Evolutionary conservation across 2,797 vertebrate genomes (phyloP).

Genomic region (Acrossocheilus wenchowensis): DNA sequence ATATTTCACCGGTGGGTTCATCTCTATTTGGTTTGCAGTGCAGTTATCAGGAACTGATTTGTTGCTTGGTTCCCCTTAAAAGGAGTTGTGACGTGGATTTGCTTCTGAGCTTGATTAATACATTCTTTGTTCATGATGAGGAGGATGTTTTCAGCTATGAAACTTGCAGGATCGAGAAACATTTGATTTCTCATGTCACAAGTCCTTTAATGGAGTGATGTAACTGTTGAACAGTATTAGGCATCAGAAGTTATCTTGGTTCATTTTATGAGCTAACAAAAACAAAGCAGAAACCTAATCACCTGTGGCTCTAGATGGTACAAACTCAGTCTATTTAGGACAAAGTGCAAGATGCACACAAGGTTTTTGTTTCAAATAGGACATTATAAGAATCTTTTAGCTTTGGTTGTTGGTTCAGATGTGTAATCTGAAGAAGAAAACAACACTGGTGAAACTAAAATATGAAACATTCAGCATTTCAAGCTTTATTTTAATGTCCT

Average conservation of each 20-base stretch:
- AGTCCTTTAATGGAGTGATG: background rate
- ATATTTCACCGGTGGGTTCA: background rate
- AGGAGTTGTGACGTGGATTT: background rate
- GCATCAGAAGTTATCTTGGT: background rate
- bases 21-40: background rate
- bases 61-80: background rate
- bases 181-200: background rate
- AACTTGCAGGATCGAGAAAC: background rate
- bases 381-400: background rate
- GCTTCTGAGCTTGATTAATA: no score
- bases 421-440: background rate
- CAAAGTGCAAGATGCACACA: background rate
- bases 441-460: background rate
- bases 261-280: background rate
- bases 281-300: background rate
- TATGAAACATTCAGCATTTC: background rate
- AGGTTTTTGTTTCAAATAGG: background rate
- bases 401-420: background rate
- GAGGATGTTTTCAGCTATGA: background rate
- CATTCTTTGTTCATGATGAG: no score
- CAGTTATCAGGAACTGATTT: background rate
- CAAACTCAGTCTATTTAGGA: background rate
- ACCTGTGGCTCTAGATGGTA: background rate
- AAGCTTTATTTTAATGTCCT: background rate
- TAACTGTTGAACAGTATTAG: background rate